Evolutionary conservation across 2,888 invertebrate species (phyloP).

Genomic region (Erebia ligea): DNA sequence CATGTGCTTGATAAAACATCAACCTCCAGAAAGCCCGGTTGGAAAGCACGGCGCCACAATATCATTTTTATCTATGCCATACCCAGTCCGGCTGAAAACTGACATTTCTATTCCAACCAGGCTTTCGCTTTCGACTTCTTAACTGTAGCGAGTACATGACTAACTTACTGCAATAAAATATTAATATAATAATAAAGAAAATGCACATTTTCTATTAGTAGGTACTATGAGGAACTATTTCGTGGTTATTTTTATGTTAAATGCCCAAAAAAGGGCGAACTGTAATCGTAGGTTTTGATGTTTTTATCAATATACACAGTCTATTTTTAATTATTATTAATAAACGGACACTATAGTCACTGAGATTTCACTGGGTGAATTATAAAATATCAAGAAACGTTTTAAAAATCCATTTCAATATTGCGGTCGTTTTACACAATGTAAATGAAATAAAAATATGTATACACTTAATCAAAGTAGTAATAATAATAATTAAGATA

Average conservation of each 20-base stretch:
- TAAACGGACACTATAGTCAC: conserved; percentile 45
- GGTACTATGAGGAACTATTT: conserved; percentile 83
- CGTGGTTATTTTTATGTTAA: conserved; percentile 72
- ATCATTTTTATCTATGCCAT: conserved; percentile 29
- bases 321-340: conserved; percentile 50
- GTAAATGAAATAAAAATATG: conserved; percentile 41
- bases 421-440: conserved; percentile 36
- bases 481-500: conserved; percentile 38
- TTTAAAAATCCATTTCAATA: conserved; percentile 34
- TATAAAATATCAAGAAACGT: conserved; percentile 26
- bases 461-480: conserved; percentile 38
- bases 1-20: conserved; percentile 78
- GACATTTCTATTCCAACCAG: conserved; percentile 39
- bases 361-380: conserved; percentile 50
- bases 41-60: conserved; percentile 48
- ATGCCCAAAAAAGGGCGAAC: conserved; percentile 56
- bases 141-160: conserved; percentile 69
- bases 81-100: conserved; percentile 25
- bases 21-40: conserved; percentile 61
- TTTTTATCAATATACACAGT: conserved; percentile 79
- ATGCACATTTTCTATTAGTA: conserved; percentile 82
- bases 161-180: conserved; percentile 77
- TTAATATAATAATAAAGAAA: conserved; percentile 71
- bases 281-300: conserved; percentile 70
- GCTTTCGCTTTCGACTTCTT: conserved; percentile 44